phyloP scores from a whole-genome alignment of 2,888 invertebrate species.

The Tipula confusa region DNA sequence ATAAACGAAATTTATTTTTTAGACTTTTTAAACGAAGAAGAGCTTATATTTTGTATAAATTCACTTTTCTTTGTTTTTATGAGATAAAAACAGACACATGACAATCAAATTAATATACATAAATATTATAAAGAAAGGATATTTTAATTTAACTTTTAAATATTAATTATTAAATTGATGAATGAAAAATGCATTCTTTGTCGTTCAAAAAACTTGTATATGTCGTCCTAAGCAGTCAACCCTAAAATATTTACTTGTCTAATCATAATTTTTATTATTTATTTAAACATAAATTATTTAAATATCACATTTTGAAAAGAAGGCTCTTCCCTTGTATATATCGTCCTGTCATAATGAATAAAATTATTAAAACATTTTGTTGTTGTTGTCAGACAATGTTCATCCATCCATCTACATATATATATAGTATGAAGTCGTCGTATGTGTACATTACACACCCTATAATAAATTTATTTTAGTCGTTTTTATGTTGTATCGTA shows the following conservation, averaged over 20 bases:
- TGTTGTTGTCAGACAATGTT: background rate
- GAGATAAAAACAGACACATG: no score
- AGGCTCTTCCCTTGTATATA: background rate
- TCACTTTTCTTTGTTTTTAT: no score
- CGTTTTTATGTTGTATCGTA: background rate
- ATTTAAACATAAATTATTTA: conserved; percentile 16
- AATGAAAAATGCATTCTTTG: background rate
- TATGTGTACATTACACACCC: background rate
- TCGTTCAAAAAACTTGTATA: background rate
- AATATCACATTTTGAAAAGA: background rate
- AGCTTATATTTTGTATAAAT: no score
- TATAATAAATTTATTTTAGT: background rate
- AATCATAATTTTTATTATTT: background rate
- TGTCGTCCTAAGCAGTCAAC: background rate
- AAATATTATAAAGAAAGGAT: no score
- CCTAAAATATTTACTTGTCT: background rate
- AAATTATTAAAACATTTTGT: background rate
- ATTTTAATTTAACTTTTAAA: background rate
- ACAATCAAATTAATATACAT: no score
- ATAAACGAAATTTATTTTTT: no score
- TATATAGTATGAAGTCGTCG: no score
- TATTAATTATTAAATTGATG: background rate
- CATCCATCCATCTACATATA: background rate
- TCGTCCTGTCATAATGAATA: background rate
- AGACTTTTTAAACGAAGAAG: no score